A percentile compares a stretch with the other conserved stretches of the same genome.
Conservation (phyloP, 2,113 vertebrate genomes). For the Typhlomys cinereus region DNA sequence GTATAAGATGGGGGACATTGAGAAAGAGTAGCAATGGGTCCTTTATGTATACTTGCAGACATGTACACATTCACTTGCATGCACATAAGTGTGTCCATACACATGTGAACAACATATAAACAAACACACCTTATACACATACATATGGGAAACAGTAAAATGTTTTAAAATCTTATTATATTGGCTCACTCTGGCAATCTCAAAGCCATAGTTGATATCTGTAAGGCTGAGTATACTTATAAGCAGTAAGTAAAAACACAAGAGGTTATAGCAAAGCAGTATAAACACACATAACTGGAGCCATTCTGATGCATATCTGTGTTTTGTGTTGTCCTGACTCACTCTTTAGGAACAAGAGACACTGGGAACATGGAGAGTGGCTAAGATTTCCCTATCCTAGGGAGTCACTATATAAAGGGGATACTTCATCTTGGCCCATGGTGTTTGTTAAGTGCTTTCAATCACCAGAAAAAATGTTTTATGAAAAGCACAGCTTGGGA, state of each 20-base stretch:
- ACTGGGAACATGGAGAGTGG: not conserved
- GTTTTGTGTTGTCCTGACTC: not conserved
- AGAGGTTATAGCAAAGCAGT: not conserved
- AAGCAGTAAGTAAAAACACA: not conserved
- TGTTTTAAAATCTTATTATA: not conserved
- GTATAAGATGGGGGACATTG: too few species aligned
- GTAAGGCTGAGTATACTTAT: not conserved
- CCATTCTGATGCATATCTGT: not conserved
- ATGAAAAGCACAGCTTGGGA: not conserved
- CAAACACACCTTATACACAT: not conserved
- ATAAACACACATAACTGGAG: not conserved
- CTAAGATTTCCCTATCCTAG: not conserved
- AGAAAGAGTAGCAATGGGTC: too few species aligned
- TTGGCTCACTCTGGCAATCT: not conserved
- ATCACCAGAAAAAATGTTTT: slow-evolving; percentile 10
- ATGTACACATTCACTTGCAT: too few species aligned
- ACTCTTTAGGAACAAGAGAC: slow-evolving; percentile 1
- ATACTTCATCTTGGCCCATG: not conserved
- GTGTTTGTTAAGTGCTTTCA: not conserved
- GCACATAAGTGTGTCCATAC: too few species aligned
- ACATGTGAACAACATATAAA: not conserved
- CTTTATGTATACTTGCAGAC: too few species aligned
- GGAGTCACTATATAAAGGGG: not conserved
- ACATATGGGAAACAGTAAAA: not conserved
- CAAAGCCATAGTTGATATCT: not conserved